Evolutionary conservation across 1,140 invertebrate genomes (phyloP).

Genomic region (Hermetia illucens): DNA sequence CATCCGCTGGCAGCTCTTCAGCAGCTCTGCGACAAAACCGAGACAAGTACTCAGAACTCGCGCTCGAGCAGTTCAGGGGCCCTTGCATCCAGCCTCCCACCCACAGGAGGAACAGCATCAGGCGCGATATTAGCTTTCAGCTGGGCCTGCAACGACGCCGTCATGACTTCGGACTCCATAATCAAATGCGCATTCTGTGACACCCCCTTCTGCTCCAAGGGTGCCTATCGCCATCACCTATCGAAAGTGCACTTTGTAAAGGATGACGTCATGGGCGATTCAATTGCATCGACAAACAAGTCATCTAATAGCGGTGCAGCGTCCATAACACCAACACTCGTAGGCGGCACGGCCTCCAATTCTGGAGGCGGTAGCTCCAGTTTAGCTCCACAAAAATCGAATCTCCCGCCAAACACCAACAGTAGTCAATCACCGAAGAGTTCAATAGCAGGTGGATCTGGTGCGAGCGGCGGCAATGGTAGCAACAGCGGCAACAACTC

Average conservation of each 20-base stretch:
- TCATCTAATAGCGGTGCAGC: constrained; percentile 26
- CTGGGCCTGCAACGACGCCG: constrained; percentile 86
- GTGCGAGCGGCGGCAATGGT: not conserved
- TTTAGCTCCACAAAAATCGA: constrained; percentile 12
- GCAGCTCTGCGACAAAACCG: constrained; percentile 88
- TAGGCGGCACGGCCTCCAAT: constrained; percentile 4
- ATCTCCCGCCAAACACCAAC: not conserved
- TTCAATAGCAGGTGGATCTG: constrained; percentile 3
- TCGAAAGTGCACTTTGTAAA: constrained; percentile 96
- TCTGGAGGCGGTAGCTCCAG: constrained; percentile 30
- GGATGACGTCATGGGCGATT: constrained; percentile 66
- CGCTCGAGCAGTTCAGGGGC: constrained; percentile 22
- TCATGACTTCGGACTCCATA: constrained; percentile 69
- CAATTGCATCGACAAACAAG: constrained; percentile 22
- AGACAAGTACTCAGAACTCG: constrained; percentile 44
- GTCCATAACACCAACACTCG: no score
- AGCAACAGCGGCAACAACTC: constrained; percentile 3
- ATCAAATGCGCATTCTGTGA: constrained; percentile 96
- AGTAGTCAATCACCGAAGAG: constrained; percentile 18
- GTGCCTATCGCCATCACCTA: constrained; percentile 89
- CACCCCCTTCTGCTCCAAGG: constrained; percentile 91
- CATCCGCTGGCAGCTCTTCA: constrained; percentile 82
- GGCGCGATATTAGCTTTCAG: constrained; percentile 80
- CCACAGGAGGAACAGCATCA: constrained; percentile 37
- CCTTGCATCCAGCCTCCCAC: constrained; percentile 28